Conservation (phyloP, 2,888 invertebrate species). For the Lamproptera curius region DNA sequence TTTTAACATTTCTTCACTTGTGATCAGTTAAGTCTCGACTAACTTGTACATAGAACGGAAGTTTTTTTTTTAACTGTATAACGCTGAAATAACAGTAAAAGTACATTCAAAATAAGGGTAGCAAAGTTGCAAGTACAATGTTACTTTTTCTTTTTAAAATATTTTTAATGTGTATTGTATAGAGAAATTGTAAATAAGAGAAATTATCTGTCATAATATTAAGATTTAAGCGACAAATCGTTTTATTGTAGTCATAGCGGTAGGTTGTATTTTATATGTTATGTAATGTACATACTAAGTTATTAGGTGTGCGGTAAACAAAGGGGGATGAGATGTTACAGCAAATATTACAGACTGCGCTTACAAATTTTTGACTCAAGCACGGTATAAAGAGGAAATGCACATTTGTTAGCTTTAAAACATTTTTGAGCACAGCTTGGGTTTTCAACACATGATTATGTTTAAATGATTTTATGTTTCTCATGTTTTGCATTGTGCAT, state of each 20-base stretch:
- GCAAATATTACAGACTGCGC: slow-evolving; percentile 15
- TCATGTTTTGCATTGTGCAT: slow-evolving; percentile 30
- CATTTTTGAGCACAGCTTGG: slow-evolving; percentile 57
- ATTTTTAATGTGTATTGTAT: slow-evolving; percentile 69
- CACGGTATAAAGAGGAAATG: slow-evolving; percentile 54
- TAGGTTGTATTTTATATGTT: slow-evolving; percentile 67
- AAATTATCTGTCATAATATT: slow-evolving; percentile 76
- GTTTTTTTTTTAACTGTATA: slow-evolving; percentile 40
- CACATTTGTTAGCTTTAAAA: slow-evolving; percentile 70
- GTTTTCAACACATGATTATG: slow-evolving; percentile 38
- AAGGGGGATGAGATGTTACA: slow-evolving; percentile 15
- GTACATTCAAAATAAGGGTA: slow-evolving; percentile 67
- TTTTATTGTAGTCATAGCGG: slow-evolving; percentile 73
- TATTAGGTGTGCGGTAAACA: slow-evolving; percentile 43
- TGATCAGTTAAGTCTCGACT: slow-evolving; percentile 74
- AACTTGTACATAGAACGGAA: slow-evolving; percentile 59
- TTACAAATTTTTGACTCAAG: slow-evolving; percentile 33
- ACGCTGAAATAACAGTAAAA: slow-evolving; percentile 51
- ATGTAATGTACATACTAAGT: slow-evolving; percentile 64
- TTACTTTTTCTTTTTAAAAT: slow-evolving; percentile 73
- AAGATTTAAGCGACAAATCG: slow-evolving; percentile 72
- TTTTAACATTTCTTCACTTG: slow-evolving; percentile 56
- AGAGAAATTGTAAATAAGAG: slow-evolving; percentile 76
- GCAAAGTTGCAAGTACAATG: slow-evolving; percentile 73
- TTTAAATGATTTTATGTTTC: slow-evolving; percentile 29